phyloP scores from a whole-genome alignment of 2,113 vertebrate genomes.

The Parus major region DNA sequence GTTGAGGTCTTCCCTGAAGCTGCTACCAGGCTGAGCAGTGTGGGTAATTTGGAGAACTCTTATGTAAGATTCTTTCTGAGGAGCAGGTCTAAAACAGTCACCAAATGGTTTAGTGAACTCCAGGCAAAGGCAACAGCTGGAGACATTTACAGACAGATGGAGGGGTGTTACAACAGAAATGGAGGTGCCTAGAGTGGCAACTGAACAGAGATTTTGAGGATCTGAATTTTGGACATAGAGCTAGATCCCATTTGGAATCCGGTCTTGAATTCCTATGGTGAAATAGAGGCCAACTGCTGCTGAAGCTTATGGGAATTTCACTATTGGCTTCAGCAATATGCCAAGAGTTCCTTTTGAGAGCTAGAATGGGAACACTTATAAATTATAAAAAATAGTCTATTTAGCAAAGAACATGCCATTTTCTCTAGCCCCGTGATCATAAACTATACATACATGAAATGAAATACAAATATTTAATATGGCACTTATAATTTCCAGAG shows the following conservation, averaged over 20 bases:
- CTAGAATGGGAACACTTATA: not conserved
- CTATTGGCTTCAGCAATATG: not conserved
- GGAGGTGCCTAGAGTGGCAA: not conserved
- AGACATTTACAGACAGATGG: not conserved
- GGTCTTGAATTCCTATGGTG: not conserved
- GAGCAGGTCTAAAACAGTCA: not conserved
- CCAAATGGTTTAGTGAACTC: not conserved
- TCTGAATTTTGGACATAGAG: not conserved
- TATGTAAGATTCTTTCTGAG: not conserved
- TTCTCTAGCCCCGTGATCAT: not conserved
- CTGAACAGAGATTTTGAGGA: not conserved
- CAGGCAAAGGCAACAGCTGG: not conserved
- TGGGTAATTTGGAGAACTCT: not conserved
- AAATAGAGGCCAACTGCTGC: constrained; percentile 6
- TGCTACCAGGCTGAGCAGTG: not conserved
- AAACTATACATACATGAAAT: not conserved
- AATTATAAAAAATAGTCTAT: not conserved
- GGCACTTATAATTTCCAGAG: not conserved
- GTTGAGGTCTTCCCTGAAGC: not conserved
- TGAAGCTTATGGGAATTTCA: constrained; percentile 4
- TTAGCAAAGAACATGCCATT: not conserved
- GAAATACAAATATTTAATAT: not conserved
- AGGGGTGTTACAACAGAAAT: not conserved
- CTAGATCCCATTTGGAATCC: not conserved
- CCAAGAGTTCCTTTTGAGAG: not conserved